Conservation (phyloP, 2,888 invertebrate species). For the Ethmia dodecea region DNA sequence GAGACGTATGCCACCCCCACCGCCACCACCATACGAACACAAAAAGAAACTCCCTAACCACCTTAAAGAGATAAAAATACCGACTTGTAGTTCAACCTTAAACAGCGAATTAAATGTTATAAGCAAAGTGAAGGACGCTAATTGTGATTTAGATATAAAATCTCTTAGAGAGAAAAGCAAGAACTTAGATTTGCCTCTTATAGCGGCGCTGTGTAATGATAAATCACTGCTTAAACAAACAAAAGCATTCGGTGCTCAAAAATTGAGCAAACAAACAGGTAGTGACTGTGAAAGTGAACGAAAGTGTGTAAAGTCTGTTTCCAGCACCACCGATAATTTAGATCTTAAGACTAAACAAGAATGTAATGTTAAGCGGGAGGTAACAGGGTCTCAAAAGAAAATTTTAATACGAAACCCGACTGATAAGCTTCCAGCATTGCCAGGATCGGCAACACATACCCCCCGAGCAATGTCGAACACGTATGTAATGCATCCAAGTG, state of each 20-base stretch:
- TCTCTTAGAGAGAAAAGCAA: slow-evolving; percentile 92
- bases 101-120: slow-evolving; percentile 46
- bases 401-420: slow-evolving; percentile 82
- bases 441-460: slow-evolving; percentile 67
- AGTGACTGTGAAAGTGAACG: slow-evolving; percentile 68
- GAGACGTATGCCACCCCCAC: slow-evolving; percentile 74
- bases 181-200: slow-evolving; percentile 92
- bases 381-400: slow-evolving; percentile 78
- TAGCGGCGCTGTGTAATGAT: slow-evolving; percentile 96
- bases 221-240: slow-evolving; percentile 92
- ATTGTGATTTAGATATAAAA: slow-evolving; percentile 84
- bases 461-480: slow-evolving; percentile 84
- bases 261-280: slow-evolving; percentile 64
- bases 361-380: slow-evolving; percentile 80
- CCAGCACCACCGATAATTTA: slow-evolving; percentile 65
- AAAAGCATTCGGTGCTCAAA: slow-evolving; percentile 89
- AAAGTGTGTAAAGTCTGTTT: slow-evolving; percentile 59
- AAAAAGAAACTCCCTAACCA: slow-evolving; percentile 77
- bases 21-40: slow-evolving; percentile 72
- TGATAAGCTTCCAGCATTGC: slow-evolving; percentile 84
- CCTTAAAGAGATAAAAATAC: slow-evolving; percentile 44
- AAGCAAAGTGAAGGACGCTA: slow-evolving; percentile 57
- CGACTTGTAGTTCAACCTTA: slow-evolving; percentile 31
- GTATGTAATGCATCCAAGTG: slow-evolving; percentile 79
- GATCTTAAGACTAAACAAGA: slow-evolving; percentile 65